phyloP scores from a whole-genome alignment of 2,888 invertebrate genomes.

The Cerceris ruficornis region DNA sequence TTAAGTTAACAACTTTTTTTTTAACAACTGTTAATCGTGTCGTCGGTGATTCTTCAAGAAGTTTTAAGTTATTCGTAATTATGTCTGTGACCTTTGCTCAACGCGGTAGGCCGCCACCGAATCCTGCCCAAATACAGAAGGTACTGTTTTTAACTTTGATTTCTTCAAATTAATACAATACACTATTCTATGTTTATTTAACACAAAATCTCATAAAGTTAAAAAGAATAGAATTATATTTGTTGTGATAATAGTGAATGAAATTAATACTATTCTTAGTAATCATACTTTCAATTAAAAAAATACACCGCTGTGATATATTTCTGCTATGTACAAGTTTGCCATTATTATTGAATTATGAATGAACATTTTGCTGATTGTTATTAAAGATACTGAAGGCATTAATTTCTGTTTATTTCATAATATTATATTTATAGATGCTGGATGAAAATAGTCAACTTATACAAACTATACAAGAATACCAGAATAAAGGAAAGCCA shows the following conservation, averaged over 20 bases:
- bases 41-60: neutral
- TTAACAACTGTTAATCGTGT: neutral
- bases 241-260: too few relatives aligned
- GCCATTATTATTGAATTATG: too few relatives aligned
- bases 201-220: neutral
- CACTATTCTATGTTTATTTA: neutral
- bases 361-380: too few relatives aligned
- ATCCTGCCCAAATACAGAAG: slow-evolving; percentile 93
- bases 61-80: slow-evolving; percentile 28
- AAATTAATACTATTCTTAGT: too few relatives aligned
- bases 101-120: slow-evolving; percentile 89
- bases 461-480: slow-evolving; percentile 98
- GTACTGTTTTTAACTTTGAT: slow-evolving; percentile 68
- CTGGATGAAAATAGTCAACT: slow-evolving; percentile 98
- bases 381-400: too few relatives aligned
- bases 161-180: neutral
- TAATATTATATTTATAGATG: slow-evolving; percentile 84
- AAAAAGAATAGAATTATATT: too few relatives aligned
- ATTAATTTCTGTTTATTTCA: too few relatives aligned
- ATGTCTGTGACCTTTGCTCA: slow-evolving; percentile 91
- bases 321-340: too few relatives aligned
- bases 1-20: neutral
- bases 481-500: slow-evolving; percentile 96
- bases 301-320: too few relatives aligned
- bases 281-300: too few relatives aligned